Percentiles rank a stretch among this genome's conserved stretches.
phyloP scores from a whole-genome alignment of 2,797 vertebrate genomes.

The Telmatherina bonti region DNA sequence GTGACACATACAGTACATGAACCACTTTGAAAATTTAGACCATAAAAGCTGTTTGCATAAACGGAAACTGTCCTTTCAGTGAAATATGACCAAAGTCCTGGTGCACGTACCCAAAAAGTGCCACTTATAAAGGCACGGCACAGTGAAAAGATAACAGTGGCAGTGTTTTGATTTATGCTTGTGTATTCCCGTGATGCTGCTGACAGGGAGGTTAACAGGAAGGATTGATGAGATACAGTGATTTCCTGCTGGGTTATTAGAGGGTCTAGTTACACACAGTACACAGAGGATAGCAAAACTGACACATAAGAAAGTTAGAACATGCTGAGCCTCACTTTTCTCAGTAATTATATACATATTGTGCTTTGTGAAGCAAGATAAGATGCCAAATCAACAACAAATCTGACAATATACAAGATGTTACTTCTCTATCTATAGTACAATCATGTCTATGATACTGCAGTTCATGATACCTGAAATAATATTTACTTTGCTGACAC shows the following conservation, averaged over 20 bases:
- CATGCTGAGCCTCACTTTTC: background rate
- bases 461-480: too few relatives aligned
- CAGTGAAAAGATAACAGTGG: slow-evolving; percentile 51
- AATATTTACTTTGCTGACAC: too few relatives aligned
- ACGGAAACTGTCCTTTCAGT: background rate
- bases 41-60: background rate
- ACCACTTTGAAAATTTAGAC: background rate
- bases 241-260: slow-evolving; percentile 68
- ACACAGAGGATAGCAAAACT: background rate
- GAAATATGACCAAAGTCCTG: background rate
- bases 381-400: too few relatives aligned
- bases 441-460: background rate
- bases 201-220: slow-evolving; percentile 70
- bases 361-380: background rate
- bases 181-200: slow-evolving; percentile 53
- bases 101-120: slow-evolving; percentile 1
- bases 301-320: background rate
- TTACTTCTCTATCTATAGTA: background rate
- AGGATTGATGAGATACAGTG: slow-evolving; percentile 42
- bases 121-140: slow-evolving; percentile 19
- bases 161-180: slow-evolving; percentile 48
- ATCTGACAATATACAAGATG: background rate
- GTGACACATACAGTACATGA: background rate
- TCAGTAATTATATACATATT: background rate
- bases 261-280: slow-evolving; percentile 23